Conservation (phyloP, 2,888 invertebrate species). For the Periphyllus acericola region DNA sequence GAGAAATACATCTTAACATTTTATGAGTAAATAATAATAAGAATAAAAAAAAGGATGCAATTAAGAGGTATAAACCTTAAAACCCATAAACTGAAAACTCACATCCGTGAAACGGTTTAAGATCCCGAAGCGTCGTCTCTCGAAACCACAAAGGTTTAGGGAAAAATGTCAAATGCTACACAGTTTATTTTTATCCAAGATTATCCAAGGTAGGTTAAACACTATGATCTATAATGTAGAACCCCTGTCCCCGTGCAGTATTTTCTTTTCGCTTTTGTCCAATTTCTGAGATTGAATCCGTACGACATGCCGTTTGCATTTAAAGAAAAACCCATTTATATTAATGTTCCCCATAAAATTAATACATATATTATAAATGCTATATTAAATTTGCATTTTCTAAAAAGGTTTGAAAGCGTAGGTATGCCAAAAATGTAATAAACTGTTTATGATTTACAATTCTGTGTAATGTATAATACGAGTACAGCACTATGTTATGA, state of each 20-base stretch:
- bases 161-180: conserved; percentile 37
- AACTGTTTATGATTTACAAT: background rate
- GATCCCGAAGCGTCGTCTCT: conserved; percentile 6
- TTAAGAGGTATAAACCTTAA: conserved; percentile 38
- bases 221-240: conserved; percentile 34
- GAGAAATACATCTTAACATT: background rate
- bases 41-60: background rate
- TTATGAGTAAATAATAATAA: conserved; percentile 31
- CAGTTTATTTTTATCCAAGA: conserved; percentile 47
- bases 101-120: conserved; percentile 26
- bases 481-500: too few species aligned
- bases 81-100: conserved; percentile 33
- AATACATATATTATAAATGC: background rate
- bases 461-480: background rate
- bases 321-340: conserved; percentile 21
- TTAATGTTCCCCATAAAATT: background rate
- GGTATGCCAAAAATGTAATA: background rate
- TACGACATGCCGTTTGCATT: background rate
- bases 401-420: background rate
- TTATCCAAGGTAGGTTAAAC: conserved; percentile 35
- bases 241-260: background rate
- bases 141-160: conserved; percentile 44
- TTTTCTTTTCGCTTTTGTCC: conserved; percentile 24
- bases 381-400: background rate
- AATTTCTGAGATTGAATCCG: background rate